Base-by-base conservation (phyloP, 2,888 invertebrate species). In the Hyles lineata region DNA sequence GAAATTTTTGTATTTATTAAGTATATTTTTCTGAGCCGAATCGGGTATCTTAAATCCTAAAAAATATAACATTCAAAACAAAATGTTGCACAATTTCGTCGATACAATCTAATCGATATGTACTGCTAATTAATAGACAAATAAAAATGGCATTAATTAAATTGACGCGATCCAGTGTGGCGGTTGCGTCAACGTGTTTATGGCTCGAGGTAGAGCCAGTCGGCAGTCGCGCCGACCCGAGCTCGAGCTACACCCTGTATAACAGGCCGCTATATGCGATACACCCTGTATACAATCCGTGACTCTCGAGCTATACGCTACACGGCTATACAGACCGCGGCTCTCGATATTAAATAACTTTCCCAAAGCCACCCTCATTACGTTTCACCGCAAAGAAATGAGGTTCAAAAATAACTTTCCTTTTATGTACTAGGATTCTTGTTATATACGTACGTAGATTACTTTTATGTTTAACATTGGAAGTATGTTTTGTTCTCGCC, bases 111-210 rank as follows among this genome's bases (percentile, higher is more conserved):
- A 50, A 25, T 67, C 67, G 43, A 67, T 62, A 62, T 32, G 21
- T 17, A 4, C 67, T 43, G 43, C 21, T 67, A 43, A 74, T 73
- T 67, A 43, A 60, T 55, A 59, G 55, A 43, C 23, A 67, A 67
- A 50, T 67, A 67, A 67, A 67, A 67, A 67, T 50, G 67, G 19
- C 50, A 67, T 50, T 50, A 50, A 67, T 17, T 50, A 25, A 25
- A 60, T 43, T 50, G 21, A 35, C n/a, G n/a, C 55, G 55, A 19
- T 62, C 17, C 67, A 23, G 5, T 43, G 32, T 67, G 43, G 67
- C n/a, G 19, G 35, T 62, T 21, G 67, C 67, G 67, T 67, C 67
- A 67, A 50, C 43, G 25, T 43, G 15, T 67, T 67, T 62, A 62
- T 19, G 35, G 32, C 7, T 32, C 35, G 32, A 19, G 32, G 9